phyloP scores from a whole-genome alignment of 1,140 invertebrate species.

The Drosophila chauvacae region DNA sequence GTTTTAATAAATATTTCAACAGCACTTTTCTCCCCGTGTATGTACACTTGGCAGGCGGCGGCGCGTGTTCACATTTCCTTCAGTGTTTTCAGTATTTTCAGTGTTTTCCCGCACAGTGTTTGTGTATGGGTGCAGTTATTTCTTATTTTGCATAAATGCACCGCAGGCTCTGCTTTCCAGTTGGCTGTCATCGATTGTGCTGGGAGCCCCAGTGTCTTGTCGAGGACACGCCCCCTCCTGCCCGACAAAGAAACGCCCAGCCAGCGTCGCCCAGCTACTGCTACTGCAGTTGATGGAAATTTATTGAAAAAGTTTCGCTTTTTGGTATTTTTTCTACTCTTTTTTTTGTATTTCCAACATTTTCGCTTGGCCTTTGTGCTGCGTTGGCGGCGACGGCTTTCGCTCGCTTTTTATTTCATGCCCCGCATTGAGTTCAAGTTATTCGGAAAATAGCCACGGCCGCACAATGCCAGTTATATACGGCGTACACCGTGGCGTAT shows the following conservation, averaged over 20 bases:
- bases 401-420: conserved; percentile 75
- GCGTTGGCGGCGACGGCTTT: conserved; percentile 42
- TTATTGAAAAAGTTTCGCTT: conserved; percentile 82
- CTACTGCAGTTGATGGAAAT: conserved; percentile 74
- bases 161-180: conserved; percentile 76
- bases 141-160: conserved; percentile 83
- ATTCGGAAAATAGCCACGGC: conserved; percentile 78
- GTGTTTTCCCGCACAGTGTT: conserved; percentile 9
- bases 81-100: conserved; percentile 15
- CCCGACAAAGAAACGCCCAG: conserved; percentile 6
- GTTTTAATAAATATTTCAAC: neutral
- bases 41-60: conserved; percentile 46
- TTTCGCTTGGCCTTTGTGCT: conserved; percentile 67
- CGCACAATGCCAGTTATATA: conserved; percentile 34
- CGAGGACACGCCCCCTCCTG: conserved; percentile 42
- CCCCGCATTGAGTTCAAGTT: conserved; percentile 79
- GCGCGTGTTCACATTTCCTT: conserved; percentile 48
- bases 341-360: conserved; percentile 20
- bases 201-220: conserved; percentile 64
- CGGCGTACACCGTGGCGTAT: conserved; percentile 10
- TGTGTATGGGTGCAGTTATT: conserved; percentile 65
- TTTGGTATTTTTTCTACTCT: conserved; percentile 56
- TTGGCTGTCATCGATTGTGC: conserved; percentile 79
- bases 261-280: conserved; percentile 12
- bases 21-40: conserved; percentile 5